Conservation (phyloP, 64 coral and sea anemone species). For the Cladopsammia gracilis region DNA sequence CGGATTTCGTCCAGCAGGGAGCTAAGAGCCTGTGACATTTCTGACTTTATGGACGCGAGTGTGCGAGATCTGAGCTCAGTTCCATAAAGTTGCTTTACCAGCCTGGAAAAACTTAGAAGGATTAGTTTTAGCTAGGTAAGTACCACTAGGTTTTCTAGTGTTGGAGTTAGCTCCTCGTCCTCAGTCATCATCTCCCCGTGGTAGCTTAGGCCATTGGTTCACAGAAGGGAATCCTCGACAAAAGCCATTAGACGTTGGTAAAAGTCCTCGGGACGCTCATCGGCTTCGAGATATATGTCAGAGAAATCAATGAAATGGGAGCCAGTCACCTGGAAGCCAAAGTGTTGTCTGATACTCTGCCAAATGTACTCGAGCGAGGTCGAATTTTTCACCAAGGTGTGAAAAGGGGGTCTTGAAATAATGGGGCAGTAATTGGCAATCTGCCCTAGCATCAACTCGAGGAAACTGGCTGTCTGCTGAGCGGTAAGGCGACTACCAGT, state of each 20-base stretch:
- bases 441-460: not conserved
- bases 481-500: conserved; percentile 15
- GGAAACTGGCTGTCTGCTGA: conserved; percentile 39
- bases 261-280: conserved; percentile 34
- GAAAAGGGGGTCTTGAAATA: too few relatives aligned
- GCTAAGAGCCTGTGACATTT: conserved; percentile 36
- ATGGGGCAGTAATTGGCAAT: too few relatives aligned
- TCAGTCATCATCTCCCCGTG: not conserved
- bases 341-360: conserved; percentile 26
- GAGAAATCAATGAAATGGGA: conserved; percentile 40
- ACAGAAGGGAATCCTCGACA: conserved; percentile 35
- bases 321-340: conserved; percentile 50
- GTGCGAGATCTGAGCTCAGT: conserved; percentile 52
- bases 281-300: conserved; percentile 32
- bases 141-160: conserved; percentile 14
- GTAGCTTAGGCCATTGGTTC: conserved; percentile 20
- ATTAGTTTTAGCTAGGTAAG: conserved; percentile 37
- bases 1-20: conserved; percentile 46
- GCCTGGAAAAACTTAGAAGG: conserved; percentile 6
- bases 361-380: conserved; percentile 42
- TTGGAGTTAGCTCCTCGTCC: conserved; percentile 33
- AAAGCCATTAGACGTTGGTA: conserved; percentile 45
- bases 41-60: conserved; percentile 32
- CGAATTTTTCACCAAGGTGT: conserved; percentile 41
- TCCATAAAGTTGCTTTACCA: conserved; percentile 52